Base-by-base conservation (phyloP, 53 echinoderm and acorn worm species). In the Henricia sp. region DNA sequence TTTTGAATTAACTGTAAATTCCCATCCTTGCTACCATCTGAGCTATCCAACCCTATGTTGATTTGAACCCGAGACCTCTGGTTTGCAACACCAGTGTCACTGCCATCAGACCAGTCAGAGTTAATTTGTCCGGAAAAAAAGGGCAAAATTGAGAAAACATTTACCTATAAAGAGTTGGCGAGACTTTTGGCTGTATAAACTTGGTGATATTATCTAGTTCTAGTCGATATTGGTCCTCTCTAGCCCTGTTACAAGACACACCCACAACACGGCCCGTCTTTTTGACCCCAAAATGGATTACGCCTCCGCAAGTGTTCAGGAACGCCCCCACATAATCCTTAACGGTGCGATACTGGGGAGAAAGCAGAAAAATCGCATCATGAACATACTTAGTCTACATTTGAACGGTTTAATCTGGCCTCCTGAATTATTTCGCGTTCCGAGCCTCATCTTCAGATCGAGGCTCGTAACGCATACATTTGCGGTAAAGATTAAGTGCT, bases 91-190 rank as follows among this genome's bases (percentile, higher is more conserved):
- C n/a, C n/a, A n/a, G n/a, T n/a, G n/a, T n/a, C n/a, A n/a, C n/a
- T n/a, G n/a, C n/a, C n/a, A n/a, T n/a, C n/a, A n/a, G n/a, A n/a
- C n/a, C n/a, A n/a, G n/a, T n/a, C n/a, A n/a, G n/a, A n/a, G 30
- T n/a, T 27, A 36, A 14, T 32, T 29, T 9, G 3, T 33, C 12
- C 24, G 37, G 30, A 67, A 29, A 33, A 27, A 27, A 67, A 0
- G 24, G 32, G 19, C 13, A 29, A 33, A 67, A 54, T 19, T 19
- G 3, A 54, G 24, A 53, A 3, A 4, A 23, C 26, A 25, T 69
- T 37, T 29, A 85, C 85, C 85, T 85, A 73, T 85, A 85, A 3
- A 72, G 36, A 32, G 48, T 46, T 50, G 85, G 85, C 17, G 85
- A 44, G 33, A 85, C 73, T 63, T 85, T 85, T 12, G 85, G 85